A percentile compares a stretch with the other conserved stretches of the same genome.
Evolutionary conservation across 1,140 invertebrate species (phyloP).

Genomic region (Drosophila ohnishii): DNA sequence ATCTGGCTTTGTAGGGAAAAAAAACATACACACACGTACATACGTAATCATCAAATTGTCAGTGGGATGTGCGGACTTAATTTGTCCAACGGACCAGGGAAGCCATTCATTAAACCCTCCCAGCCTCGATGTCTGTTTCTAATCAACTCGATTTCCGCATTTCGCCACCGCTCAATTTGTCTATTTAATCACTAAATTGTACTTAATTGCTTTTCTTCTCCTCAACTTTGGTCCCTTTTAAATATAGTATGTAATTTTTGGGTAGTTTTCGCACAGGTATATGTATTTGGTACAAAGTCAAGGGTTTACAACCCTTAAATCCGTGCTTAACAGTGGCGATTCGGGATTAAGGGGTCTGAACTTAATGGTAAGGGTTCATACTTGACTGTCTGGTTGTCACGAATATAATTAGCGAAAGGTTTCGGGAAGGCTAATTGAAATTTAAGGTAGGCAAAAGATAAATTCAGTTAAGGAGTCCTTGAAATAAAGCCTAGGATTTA

Average conservation of each 20-base stretch:
- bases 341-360: neutral
- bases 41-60: conserved; percentile 42
- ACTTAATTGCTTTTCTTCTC: conserved; percentile 20
- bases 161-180: conserved; percentile 29
- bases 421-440: neutral
- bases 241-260: conserved; percentile 2
- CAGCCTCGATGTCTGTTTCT: conserved; percentile 18
- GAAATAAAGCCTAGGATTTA: neutral
- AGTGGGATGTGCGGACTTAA: conserved; percentile 39
- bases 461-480: neutral
- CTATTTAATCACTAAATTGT: conserved; percentile 39
- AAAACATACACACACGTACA: conserved; percentile 2
- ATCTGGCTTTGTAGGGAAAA: conserved; percentile 23
- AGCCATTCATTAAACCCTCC: conserved; percentile 26
- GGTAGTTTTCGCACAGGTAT: conserved; percentile 15
- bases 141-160: conserved; percentile 51
- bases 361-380: neutral
- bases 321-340: conserved; percentile 1
- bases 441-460: neutral
- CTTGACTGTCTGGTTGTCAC: neutral
- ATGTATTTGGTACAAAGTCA: conserved; percentile 13
- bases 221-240: conserved; percentile 7
- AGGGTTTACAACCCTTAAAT: conserved; percentile 16
- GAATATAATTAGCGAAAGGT: neutral
- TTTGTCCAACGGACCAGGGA: conserved; percentile 35